A percentile compares a stretch with the other conserved stretches of the same genome.
Evolutionary conservation across 2,797 vertebrate genomes (phyloP).

Genomic region (Macroramphosus scolopax): DNA sequence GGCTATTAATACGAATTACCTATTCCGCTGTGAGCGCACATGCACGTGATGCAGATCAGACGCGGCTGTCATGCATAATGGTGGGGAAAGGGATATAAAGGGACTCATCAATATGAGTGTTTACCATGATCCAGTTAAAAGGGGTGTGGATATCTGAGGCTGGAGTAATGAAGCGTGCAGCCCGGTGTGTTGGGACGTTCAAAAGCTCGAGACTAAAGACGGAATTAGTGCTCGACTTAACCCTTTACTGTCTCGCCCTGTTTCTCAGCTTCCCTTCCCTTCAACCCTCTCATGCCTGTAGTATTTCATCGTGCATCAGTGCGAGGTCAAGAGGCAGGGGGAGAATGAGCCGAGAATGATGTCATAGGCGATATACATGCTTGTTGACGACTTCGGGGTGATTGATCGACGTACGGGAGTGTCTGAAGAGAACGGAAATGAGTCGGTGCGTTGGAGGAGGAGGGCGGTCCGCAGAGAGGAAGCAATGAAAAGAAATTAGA

Average conservation of each 20-base stretch:
- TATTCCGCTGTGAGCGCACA: conserved; percentile 13
- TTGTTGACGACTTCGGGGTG: conserved; percentile 36
- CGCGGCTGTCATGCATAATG: conserved; percentile 12
- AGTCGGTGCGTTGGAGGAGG: no score
- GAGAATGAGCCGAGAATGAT: conserved; percentile 38
- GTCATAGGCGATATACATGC: conserved; percentile 51
- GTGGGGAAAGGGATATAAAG: conserved; percentile 9
- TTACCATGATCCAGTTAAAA: conserved; percentile 27
- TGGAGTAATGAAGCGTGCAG: conserved; percentile 16
- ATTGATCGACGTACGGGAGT: conserved; percentile 25
- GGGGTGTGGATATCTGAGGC: conserved; percentile 21
- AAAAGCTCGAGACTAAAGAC: no score
- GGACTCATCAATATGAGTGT: conserved; percentile 42
- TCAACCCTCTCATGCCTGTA: no score
- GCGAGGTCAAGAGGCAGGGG: no score
- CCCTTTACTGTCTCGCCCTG: conserved; percentile 41
- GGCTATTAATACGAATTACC: conserved; percentile 26
- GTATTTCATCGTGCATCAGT: no score
- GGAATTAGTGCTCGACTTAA: conserved; percentile 57
- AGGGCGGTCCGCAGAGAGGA: conserved; percentile 1
- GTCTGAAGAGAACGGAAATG: conserved; percentile 14
- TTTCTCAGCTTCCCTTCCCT: no score
- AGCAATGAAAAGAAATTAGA: no score
- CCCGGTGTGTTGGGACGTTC: no score
- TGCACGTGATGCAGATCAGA: no score